These are phyloP conservation scores for Drosophila miranda DNA, from an alignment of 1,140 invertebrate species.

Conservation along the genomic window DNA sequence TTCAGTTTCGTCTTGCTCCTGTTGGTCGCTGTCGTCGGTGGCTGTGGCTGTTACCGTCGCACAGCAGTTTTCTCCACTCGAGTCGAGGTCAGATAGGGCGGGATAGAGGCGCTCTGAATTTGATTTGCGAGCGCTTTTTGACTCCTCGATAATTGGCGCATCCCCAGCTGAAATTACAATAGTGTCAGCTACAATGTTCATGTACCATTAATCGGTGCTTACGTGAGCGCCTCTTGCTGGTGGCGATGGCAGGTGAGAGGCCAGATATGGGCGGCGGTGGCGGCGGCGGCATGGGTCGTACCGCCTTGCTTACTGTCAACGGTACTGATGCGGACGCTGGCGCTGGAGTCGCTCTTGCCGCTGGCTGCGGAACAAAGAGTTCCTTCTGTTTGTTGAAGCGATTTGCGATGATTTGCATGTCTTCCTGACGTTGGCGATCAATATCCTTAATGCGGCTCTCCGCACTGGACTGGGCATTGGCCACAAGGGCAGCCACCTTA, in stretches of 20 bases:
- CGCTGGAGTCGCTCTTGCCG: slow-evolving; percentile 1
- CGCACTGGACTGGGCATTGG: slow-evolving; percentile 83
- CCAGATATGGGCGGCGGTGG: slow-evolving; percentile 65
- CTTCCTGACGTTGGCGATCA: slow-evolving; percentile 85
- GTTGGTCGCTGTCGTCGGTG: slow-evolving; percentile 56
- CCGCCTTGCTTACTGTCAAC: slow-evolving; percentile 27
- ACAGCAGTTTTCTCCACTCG: slow-evolving; percentile 83
- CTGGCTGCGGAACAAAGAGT: slow-evolving; percentile 32
- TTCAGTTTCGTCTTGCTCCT: slow-evolving; percentile 74
- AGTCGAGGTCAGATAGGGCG: slow-evolving; percentile 88
- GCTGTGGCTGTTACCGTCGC: slow-evolving; percentile 77
- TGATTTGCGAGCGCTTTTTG: slow-evolving; percentile 72
- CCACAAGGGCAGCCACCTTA: slow-evolving; percentile 73
- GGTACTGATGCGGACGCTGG: slow-evolving; percentile 13
- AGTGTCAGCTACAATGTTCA: background rate
- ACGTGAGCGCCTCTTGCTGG: slow-evolving; percentile 74
- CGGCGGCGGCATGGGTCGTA: slow-evolving; percentile 67
- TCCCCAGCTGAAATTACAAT: slow-evolving; percentile 61
- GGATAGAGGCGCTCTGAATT: slow-evolving; percentile 87
- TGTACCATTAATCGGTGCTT: slow-evolving; percentile 22
- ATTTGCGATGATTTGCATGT: slow-evolving; percentile 88
- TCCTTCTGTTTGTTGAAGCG: slow-evolving; percentile 85
- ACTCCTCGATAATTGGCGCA: slow-evolving; percentile 52
- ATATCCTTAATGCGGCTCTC: slow-evolving; percentile 85
- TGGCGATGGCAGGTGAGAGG: slow-evolving; percentile 14